Percentiles rank a stretch among this genome's conserved stretches.
phyloP scores from a whole-genome alignment of 2,888 invertebrate species.

The Micropterix aruncella region DNA sequence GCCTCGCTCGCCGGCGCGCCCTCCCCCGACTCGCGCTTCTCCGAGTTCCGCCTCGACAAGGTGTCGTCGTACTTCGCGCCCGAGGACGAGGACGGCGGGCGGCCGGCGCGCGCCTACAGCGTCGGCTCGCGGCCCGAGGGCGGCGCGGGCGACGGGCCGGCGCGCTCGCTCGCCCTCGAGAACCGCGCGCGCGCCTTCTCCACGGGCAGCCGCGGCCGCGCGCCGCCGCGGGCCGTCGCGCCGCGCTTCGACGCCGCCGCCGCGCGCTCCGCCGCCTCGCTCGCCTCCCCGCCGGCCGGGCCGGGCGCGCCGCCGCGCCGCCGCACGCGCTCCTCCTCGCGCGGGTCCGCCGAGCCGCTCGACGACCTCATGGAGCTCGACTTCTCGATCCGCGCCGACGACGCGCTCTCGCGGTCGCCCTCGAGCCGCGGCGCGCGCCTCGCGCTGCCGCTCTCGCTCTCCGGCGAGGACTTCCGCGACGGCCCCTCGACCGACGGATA shows the following conservation, averaged over 20 bases:
- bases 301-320: constrained; percentile 27
- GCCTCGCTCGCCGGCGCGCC: constrained; percentile 70
- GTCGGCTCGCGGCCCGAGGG: constrained; percentile 68
- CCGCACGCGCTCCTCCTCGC: constrained; percentile 24
- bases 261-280: constrained; percentile 27
- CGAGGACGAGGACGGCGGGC: constrained; percentile 44
- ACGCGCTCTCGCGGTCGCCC: constrained; percentile 14
- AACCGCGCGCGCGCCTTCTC: constrained; percentile 35
- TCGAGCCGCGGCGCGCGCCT: constrained; percentile 4
- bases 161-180: constrained; percentile 24
- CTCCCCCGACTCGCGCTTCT: constrained; percentile 62
- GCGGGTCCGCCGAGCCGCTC: constrained; percentile 46
- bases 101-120: constrained; percentile 69
- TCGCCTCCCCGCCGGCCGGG: constrained; percentile 55
- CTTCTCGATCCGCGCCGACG: constrained; percentile 23
- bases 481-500: constrained; percentile 17
- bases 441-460: constrained; percentile 10
- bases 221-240: constrained; percentile 16
- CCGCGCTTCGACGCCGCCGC: constrained; percentile 14
- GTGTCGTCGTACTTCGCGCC: constrained; percentile 58
- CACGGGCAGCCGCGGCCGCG: constrained; percentile 11
- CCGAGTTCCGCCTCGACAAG: constrained; percentile 70
- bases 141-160: constrained; percentile 17
- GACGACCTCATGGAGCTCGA: constrained; percentile 77
- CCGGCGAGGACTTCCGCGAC: constrained; percentile 7